Evolutionary conservation across 2,888 invertebrate species (phyloP), one percentile per base, ranked within the genome.

Genomic region (Neoitamus cyanurus): DNA sequence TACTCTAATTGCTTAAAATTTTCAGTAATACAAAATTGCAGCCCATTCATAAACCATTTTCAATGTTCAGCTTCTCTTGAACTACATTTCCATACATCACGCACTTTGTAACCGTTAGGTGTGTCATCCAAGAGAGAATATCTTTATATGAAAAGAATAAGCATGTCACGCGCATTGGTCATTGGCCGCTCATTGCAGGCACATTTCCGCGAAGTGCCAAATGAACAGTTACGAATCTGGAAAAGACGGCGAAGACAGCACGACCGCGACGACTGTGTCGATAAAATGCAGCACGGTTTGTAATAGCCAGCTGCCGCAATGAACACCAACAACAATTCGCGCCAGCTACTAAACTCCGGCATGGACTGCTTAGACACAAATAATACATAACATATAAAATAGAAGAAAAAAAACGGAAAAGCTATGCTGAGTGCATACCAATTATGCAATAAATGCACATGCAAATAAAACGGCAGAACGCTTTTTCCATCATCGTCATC

Each of bases 371-470:
- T 46, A 78, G 58, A 78, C 58, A 15, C 31, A 30, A 78, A 25
- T 70, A 70, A 70, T 70, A 31, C 7, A 70, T 70, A 70, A 31
- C 7, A 70, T 70, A 70, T 70, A 70, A 70, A 70, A 70, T 31
- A n/a, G 6, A 30, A 70, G 34, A 48, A 5, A 11, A 48, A 48
- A 46, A 25, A 28, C 1, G 25, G 42, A 80, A 68, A 58, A 80
- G 13, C 20, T 25, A 20, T 69, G 42, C 69, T 69, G 20, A 25
- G 36, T 69, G 82, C 82, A 82, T 82, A 82, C 36, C 82, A 82
- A 82, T 82, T 82, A 82, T 82, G 82, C 69, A 82, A 68, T 82
- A 69, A 69, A 37, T 82, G 37, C 68, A 82, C 82, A 82, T 82
- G 82, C 82, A 82, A 82, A 82, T 68, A 69, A 82, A 11, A 69